These are phyloP conservation scores for Periparus ater DNA, from an alignment of 2,797 vertebrate species.

Conservation along the genomic window DNA sequence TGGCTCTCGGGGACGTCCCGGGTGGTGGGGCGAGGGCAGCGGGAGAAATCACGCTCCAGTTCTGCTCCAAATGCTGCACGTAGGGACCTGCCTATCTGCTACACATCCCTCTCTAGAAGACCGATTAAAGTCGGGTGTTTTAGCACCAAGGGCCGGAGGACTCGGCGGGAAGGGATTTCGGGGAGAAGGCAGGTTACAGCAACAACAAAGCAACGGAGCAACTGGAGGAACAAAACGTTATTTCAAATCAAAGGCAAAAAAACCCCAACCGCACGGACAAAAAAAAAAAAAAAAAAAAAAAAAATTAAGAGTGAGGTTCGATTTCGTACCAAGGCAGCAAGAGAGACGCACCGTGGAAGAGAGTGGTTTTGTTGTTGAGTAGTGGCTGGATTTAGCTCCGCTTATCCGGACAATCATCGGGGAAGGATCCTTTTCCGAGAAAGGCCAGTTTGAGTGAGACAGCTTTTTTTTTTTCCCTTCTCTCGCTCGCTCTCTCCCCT, in stretches of 20 bases:
- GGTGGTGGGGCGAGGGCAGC: background rate
- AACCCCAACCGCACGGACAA: background rate
- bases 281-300: background rate
- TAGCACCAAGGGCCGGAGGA: constrained; percentile 5
- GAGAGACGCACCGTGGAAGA: constrained; percentile 66
- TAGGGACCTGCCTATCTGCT: background rate
- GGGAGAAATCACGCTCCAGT: background rate
- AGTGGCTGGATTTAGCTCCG: constrained; percentile 68
- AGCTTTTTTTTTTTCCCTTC: constrained; percentile 65
- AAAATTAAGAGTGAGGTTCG: constrained; percentile 59
- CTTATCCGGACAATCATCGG: constrained; percentile 68
- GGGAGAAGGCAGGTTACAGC: constrained; percentile 17
- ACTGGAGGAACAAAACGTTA: constrained; percentile 40
- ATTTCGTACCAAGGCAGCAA: constrained; percentile 69
- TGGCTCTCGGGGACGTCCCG: background rate
- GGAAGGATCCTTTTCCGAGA: constrained; percentile 69
- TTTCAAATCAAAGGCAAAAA: constrained; percentile 51
- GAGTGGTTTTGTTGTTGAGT: constrained; percentile 64
- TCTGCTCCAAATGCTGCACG: background rate
- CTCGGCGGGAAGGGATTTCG: background rate
- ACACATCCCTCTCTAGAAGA: background rate
- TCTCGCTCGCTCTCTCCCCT: constrained; percentile 65
- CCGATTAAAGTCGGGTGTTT: background rate
- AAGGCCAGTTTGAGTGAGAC: constrained; percentile 73
- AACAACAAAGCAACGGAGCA: constrained; percentile 42